Evolutionary conservation across 2,797 vertebrate species (phyloP).

Genomic region (Acanthiza pusilla): DNA sequence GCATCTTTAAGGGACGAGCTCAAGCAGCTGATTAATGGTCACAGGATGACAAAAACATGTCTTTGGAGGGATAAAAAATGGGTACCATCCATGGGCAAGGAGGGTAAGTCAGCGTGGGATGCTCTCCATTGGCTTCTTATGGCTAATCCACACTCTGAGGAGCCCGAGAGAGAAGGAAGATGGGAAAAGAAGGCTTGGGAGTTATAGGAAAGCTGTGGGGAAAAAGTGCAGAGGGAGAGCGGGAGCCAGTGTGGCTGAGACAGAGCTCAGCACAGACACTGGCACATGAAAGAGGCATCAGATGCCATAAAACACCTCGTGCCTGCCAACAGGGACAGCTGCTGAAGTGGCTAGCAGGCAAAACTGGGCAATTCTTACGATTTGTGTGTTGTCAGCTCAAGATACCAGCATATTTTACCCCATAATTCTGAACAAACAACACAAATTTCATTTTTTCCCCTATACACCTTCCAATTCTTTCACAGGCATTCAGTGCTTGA

Average conservation of each 20-base stretch:
- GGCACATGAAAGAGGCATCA: background rate
- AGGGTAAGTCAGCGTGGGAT: fast-evolving
- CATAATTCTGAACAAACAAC: background rate
- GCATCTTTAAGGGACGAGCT: background rate
- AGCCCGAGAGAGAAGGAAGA: background rate
- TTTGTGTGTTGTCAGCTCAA: background rate
- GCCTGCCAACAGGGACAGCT: background rate
- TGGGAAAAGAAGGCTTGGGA: background rate
- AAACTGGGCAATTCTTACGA: background rate
- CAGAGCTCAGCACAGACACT: background rate
- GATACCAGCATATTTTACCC: background rate
- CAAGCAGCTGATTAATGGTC: fast-evolving
- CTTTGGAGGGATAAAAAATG: background rate
- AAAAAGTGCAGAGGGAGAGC: background rate
- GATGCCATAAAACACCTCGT: background rate
- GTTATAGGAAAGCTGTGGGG: background rate
- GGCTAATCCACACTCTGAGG: background rate
- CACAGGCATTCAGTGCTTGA: background rate
- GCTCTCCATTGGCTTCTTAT: background rate
- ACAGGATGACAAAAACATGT: fast-evolving
- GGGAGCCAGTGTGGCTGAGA: background rate
- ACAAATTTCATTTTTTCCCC: background rate
- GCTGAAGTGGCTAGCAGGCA: background rate
- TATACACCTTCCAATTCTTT: background rate
- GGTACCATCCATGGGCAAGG: background rate